Evolutionary conservation across 2,113 vertebrate species (phyloP).

Genomic region (Serilophus lunatus): DNA sequence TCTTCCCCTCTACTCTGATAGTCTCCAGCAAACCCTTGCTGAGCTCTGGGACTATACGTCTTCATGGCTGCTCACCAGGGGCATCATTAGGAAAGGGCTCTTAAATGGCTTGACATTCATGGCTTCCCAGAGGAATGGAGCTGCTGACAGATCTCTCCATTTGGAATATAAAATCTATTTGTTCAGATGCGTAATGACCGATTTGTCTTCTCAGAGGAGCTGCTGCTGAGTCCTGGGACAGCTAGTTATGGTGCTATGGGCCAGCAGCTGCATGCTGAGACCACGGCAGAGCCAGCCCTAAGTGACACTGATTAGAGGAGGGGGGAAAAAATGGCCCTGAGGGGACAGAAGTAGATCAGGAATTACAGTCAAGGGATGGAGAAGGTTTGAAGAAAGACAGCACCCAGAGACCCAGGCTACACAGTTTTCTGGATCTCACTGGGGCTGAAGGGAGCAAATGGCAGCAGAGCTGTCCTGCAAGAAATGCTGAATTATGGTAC

Average conservation of each 20-base stretch:
- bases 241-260: not conserved
- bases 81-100: conserved; percentile 63
- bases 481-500: not conserved
- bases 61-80: conserved; percentile 44
- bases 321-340: not conserved
- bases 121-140: conserved; percentile 51
- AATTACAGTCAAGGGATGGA: not conserved
- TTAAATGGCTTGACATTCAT: conserved; percentile 68
- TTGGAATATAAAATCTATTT: conserved; percentile 68
- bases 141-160: conserved; percentile 62
- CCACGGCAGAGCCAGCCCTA: not conserved
- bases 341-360: not conserved
- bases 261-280: not conserved
- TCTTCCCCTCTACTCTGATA: conserved; percentile 38
- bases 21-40: conserved; percentile 21
- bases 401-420: fast-evolving
- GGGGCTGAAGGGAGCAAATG: not conserved
- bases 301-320: not conserved
- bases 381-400: not conserved
- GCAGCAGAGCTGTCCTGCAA: not conserved
- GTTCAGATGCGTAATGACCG: conserved; percentile 67
- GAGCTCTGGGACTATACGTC: conserved; percentile 39
- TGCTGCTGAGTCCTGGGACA: conserved; percentile 45
- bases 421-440: fast-evolving
- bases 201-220: conserved; percentile 55